phyloP scores from a whole-genome alignment of 2,888 invertebrate genomes.

The Cosmopolites sordidus region DNA sequence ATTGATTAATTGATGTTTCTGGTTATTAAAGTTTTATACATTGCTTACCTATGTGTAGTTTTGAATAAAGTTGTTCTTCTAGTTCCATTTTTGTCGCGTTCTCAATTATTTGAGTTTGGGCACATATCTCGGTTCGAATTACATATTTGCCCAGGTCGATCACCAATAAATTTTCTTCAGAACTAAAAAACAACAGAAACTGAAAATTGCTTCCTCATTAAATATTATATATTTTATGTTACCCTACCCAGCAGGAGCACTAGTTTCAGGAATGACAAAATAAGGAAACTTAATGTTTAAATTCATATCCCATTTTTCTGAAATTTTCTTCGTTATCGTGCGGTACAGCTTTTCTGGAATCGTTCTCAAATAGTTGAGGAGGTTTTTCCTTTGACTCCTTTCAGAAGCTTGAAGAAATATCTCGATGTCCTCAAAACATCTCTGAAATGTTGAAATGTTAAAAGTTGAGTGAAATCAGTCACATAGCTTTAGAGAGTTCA shows the following conservation, averaged over 20 bases:
- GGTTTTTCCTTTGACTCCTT: constrained; percentile 24
- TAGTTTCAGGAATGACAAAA: constrained; percentile 70
- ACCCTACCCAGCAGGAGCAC: constrained; percentile 36
- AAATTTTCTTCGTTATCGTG: constrained; percentile 35
- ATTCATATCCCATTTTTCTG: constrained; percentile 52
- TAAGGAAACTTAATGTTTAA: constrained; percentile 74
- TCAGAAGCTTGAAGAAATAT: constrained; percentile 29
- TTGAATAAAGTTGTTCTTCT: constrained; percentile 74
- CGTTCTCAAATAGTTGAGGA: constrained; percentile 27
- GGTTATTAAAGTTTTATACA: too few relatives aligned
- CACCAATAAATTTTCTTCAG: constrained; percentile 68
- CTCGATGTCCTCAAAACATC: constrained; percentile 36
- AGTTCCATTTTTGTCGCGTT: constrained; percentile 78
- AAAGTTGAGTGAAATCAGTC: too few relatives aligned
- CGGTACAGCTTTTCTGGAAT: constrained; percentile 29
- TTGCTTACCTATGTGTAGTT: constrained; percentile 49
- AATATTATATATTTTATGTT: too few relatives aligned
- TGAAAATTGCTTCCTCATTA: too few relatives aligned
- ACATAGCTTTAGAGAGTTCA: too few relatives aligned
- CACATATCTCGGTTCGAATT: constrained; percentile 70
- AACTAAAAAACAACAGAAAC: constrained; percentile 13
- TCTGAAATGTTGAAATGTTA: constrained; percentile 27
- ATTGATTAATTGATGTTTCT: too few relatives aligned
- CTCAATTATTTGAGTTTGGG: constrained; percentile 61
- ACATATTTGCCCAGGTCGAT: constrained; percentile 67